Conservation (phyloP, 2,113 vertebrate species). For the Microtus pennsylvanicus region DNA sequence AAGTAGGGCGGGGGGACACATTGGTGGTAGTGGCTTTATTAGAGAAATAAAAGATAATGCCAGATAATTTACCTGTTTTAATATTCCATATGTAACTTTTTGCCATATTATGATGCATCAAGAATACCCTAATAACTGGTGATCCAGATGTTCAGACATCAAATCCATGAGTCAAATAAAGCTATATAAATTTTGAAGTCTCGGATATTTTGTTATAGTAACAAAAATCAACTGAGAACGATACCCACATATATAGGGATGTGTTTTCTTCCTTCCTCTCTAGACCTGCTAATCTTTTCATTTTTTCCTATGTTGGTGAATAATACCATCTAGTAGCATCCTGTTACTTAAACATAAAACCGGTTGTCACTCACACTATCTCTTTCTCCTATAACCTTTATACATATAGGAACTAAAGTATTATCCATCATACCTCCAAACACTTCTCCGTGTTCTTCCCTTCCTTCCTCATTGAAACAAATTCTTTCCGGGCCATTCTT, state of each 20-base stretch:
- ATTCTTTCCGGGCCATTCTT: background rate
- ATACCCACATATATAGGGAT: background rate
- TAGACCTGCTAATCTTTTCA: background rate
- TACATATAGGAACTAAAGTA: background rate
- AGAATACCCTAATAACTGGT: background rate
- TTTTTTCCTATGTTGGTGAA: background rate
- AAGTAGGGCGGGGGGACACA: fast-evolving
- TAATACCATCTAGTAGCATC: background rate
- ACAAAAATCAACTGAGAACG: background rate
- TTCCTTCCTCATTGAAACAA: background rate
- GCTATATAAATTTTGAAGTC: background rate
- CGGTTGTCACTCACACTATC: background rate
- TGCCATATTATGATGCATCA: no score
- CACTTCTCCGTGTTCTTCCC: background rate
- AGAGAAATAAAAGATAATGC: background rate
- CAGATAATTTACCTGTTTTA: background rate
- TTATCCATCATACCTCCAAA: background rate
- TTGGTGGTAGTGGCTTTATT: background rate
- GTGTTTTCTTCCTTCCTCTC: background rate
- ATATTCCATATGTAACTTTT: background rate
- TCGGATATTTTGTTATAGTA: background rate
- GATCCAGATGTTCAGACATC: background rate
- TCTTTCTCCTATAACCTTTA: background rate
- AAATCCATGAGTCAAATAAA: background rate
- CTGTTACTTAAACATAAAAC: background rate